Percentiles rank a stretch among this genome's conserved stretches.
These are phyloP conservation scores for Meteorus sp. DNA, from an alignment of 1,140 invertebrate genomes.

Conservation along the genomic window DNA sequence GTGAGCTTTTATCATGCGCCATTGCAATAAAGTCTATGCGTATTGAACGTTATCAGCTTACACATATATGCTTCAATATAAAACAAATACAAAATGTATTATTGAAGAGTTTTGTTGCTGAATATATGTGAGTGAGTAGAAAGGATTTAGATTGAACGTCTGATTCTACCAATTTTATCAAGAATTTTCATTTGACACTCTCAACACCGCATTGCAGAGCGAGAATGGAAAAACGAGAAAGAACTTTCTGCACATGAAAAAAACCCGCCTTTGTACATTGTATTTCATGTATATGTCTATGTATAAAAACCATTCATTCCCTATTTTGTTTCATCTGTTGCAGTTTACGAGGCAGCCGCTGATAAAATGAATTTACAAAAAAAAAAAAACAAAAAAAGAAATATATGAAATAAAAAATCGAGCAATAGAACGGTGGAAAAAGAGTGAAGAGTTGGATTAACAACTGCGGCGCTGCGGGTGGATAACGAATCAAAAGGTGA, in stretches of 20 bases:
- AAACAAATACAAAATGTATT: too few relatives aligned
- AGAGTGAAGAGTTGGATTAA: background rate
- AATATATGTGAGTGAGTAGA: too few relatives aligned
- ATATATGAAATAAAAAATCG: too few relatives aligned
- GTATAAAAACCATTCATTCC: background rate
- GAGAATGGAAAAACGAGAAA: background rate
- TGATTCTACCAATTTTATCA: background rate
- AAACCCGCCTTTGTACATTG: background rate
- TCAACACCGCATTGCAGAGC: background rate
- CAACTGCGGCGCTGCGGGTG: background rate
- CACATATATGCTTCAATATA: too few relatives aligned
- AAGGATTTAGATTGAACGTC: too few relatives aligned
- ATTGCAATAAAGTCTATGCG: too few relatives aligned
- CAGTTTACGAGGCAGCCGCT: background rate
- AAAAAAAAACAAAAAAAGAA: too few relatives aligned
- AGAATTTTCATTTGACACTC: constrained; percentile 4
- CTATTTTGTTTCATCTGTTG: background rate
- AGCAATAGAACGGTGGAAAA: too few relatives aligned
- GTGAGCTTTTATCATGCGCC: too few relatives aligned
- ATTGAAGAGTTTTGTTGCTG: too few relatives aligned
- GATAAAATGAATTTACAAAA: background rate
- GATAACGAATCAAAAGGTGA: background rate
- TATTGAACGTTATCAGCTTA: too few relatives aligned
- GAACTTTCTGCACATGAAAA: too few relatives aligned
- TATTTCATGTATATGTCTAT: background rate